phyloP scores from a whole-genome alignment of 1,140 invertebrate species.

The Trachelipus rathkii region DNA sequence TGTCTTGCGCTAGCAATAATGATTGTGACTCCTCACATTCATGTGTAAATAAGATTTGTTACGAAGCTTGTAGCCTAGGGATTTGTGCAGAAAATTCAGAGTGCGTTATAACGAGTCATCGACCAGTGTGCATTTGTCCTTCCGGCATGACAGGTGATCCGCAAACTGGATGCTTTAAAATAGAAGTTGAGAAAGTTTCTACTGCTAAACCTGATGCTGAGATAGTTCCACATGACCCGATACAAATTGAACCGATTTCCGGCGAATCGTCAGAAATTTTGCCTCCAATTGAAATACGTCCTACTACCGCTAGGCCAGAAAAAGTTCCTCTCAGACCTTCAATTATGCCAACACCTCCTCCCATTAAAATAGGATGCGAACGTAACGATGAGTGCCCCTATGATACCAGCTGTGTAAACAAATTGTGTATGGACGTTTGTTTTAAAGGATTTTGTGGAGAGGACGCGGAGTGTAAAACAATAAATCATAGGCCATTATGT shows the following conservation, averaged over 20 bases:
- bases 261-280: background rate
- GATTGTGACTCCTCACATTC: conserved; percentile 72
- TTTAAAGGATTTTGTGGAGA: conserved; percentile 65
- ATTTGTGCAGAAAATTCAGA: conserved; percentile 55
- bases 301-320: conserved; percentile 10
- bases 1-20: conserved; percentile 70
- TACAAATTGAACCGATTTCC: background rate
- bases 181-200: conserved; percentile 14
- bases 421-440: conserved; percentile 72
- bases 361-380: conserved; percentile 65
- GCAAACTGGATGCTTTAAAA: conserved; percentile 27
- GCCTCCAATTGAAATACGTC: conserved; percentile 12
- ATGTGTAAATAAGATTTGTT: conserved; percentile 71
- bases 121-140: conserved; percentile 74
- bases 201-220: conserved; percentile 18
- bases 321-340: background rate
- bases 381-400: conserved; percentile 66
- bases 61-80: conserved; percentile 53
- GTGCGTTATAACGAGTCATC: conserved; percentile 68
- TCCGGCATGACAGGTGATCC: conserved; percentile 40
- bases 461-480: conserved; percentile 64
- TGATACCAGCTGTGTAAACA: conserved; percentile 65
- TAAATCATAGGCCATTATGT: conserved; percentile 48
- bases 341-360: conserved; percentile 52
- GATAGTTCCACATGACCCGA: background rate